Evolutionary conservation across 2,797 vertebrate species (phyloP).

Genomic region (Odontamblyopus lacepedii): DNA sequence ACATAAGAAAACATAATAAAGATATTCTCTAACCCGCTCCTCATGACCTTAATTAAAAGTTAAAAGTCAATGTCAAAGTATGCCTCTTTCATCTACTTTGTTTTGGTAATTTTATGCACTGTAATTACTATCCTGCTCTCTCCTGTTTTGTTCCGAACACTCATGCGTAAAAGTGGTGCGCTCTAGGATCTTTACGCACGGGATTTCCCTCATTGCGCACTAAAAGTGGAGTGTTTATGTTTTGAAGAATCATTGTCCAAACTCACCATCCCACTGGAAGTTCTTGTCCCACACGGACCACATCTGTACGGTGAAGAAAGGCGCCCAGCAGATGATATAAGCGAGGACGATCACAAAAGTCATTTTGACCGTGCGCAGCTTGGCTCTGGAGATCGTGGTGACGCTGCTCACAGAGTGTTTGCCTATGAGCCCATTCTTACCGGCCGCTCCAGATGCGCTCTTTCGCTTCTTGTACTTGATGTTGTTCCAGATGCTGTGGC

Average conservation of each 20-base stretch:
- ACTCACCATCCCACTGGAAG: conserved; percentile 85
- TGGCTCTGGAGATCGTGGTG: conserved; percentile 90
- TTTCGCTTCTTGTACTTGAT: conserved; percentile 83
- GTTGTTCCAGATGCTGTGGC: conserved; percentile 90
- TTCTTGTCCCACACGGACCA: conserved; percentile 94
- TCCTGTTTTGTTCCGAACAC: background rate
- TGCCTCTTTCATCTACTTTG: background rate
- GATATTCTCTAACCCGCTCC: background rate
- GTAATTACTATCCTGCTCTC: background rate
- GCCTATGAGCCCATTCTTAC: conserved; percentile 77
- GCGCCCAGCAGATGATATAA: conserved; percentile 93
- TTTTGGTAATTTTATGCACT: background rate
- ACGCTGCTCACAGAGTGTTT: conserved; percentile 88
- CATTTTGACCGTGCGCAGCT: conserved; percentile 96
- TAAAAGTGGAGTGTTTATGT: background rate
- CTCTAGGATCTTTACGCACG: conserved; percentile 12
- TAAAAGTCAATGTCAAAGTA: background rate
- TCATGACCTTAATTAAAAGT: background rate
- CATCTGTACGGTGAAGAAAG: conserved; percentile 95
- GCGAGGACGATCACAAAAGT: conserved; percentile 95
- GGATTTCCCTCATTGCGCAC: background rate
- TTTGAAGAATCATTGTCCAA: background rate
- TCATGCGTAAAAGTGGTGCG: conserved; percentile 42
- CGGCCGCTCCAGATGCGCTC: conserved; percentile 24
- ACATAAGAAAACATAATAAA: conserved; percentile 1